Percentiles rank a stretch among this genome's conserved stretches.
Evolutionary conservation across 1,140 invertebrate species (phyloP).

Genomic region (honey bee (Apis mellifera)): DNA sequence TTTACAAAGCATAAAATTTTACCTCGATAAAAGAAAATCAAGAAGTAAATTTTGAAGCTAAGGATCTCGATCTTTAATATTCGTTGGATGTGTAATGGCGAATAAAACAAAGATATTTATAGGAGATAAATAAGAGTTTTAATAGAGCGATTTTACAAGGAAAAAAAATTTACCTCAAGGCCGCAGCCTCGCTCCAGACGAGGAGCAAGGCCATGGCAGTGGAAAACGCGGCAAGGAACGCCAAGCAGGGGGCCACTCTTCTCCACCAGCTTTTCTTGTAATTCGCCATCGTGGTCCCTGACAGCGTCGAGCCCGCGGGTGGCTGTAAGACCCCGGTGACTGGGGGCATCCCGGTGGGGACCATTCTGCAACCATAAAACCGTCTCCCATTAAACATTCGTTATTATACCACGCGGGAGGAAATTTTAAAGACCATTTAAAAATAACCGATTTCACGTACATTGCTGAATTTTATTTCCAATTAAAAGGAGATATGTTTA

Average conservation of each 20-base stretch:
- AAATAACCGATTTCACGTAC: too few species aligned
- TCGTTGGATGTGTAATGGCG: too few species aligned
- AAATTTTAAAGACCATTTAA: neutral
- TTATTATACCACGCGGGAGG: neutral
- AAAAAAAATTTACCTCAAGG: slow-evolving; percentile 66
- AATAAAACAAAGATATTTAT: neutral
- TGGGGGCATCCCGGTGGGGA: slow-evolving; percentile 57
- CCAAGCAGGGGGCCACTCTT: slow-evolving; percentile 74
- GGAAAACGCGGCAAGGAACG: slow-evolving; percentile 78
- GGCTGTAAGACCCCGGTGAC: slow-evolving; percentile 42
- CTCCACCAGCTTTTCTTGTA: slow-evolving; percentile 74
- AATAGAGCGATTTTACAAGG: neutral
- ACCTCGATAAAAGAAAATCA: too few species aligned
- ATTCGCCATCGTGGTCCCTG: slow-evolving; percentile 36
- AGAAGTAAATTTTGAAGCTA: too few species aligned
- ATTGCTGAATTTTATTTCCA: too few species aligned
- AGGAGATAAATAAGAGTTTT: neutral
- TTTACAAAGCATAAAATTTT: too few species aligned
- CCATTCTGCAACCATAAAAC: slow-evolving; percentile 65
- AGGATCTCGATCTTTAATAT: too few species aligned
- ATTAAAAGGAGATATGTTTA: too few species aligned
- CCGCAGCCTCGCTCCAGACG: slow-evolving; percentile 77
- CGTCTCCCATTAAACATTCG: neutral
- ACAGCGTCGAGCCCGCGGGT: slow-evolving; percentile 29
- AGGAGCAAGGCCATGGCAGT: slow-evolving; percentile 78